Percentiles rank a stretch among this genome's conserved stretches.
Conservation (phyloP, 2,797 vertebrate genomes). For the Leuciscus waleckii region DNA sequence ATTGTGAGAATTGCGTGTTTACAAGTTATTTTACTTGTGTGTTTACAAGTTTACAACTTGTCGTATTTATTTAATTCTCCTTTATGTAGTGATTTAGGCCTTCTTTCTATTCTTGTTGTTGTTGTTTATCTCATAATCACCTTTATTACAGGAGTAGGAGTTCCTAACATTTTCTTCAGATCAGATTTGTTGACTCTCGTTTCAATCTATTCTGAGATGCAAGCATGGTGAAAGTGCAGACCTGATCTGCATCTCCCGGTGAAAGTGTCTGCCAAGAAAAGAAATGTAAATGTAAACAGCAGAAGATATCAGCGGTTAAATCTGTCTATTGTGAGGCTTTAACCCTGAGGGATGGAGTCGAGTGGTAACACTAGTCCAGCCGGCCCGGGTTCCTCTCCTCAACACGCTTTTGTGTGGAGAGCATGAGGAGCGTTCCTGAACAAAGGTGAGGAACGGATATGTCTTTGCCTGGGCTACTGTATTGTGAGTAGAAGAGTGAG, state of each 20-base stretch:
- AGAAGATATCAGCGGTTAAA: conserved; percentile 8
- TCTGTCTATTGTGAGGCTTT: not conserved
- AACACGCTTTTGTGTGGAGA: conserved; percentile 42
- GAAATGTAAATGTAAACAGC: conserved; percentile 29
- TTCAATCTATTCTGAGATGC: not conserved
- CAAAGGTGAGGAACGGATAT: conserved; percentile 48
- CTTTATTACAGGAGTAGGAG: not conserved
- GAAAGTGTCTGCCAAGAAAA: conserved; percentile 7
- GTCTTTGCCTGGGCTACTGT: conserved; percentile 2
- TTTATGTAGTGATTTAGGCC: too few species aligned
- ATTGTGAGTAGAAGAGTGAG: conserved; percentile 38
- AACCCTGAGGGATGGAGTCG: not conserved
- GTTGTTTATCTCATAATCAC: not conserved
- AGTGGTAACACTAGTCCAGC: conserved; percentile 35
- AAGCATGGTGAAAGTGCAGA: not conserved
- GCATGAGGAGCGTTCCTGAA: conserved; percentile 27
- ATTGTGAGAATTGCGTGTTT: too few species aligned
- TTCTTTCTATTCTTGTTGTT: not conserved
- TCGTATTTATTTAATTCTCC: not conserved
- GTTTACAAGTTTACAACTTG: too few species aligned
- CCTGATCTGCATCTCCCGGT: not conserved
- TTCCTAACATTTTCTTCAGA: too few species aligned
- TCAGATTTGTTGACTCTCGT: not conserved
- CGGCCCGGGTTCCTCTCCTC: conserved; percentile 37
- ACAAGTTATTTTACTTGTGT: too few species aligned